A percentile compares a stretch with the other conserved stretches of the same genome.
These are phyloP conservation scores for Xanthostigma xanthostigma DNA, from an alignment of 2,888 invertebrate species.

Conservation along the genomic window DNA sequence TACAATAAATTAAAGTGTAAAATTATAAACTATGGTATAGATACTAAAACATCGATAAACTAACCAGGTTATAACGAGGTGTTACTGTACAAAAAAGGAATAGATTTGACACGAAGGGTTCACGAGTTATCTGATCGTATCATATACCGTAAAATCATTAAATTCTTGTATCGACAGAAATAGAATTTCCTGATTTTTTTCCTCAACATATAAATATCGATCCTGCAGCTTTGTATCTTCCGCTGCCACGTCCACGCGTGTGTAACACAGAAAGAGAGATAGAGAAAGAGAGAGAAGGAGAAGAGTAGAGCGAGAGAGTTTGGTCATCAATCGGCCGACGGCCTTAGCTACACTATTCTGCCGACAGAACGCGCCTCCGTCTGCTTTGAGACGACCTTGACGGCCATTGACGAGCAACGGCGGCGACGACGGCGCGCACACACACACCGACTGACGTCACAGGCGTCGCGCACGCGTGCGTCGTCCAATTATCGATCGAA, in stretches of 20 bases:
- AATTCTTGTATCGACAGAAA: too few species aligned
- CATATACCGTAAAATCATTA: too few species aligned
- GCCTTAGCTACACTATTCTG: too few species aligned
- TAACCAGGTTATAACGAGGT: too few species aligned
- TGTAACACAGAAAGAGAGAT: slow-evolving; percentile 2
- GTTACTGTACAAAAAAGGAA: too few species aligned
- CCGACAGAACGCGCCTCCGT: background rate
- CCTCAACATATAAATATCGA: slow-evolving; percentile 3
- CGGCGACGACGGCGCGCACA: slow-evolving; percentile 5
- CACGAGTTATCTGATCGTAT: slow-evolving; percentile 1
- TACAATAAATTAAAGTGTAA: too few species aligned
- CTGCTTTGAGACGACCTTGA: slow-evolving; percentile 3
- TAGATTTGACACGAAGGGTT: background rate
- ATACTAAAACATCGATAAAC: too few species aligned
- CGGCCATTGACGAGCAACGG: slow-evolving; percentile 1
- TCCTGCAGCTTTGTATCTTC: background rate
- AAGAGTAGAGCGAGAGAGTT: background rate
- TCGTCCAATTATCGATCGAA: too few species aligned
- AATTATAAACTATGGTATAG: too few species aligned
- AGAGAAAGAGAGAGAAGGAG: slow-evolving; percentile 9
- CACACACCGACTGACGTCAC: slow-evolving; percentile 1
- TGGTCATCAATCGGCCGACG: slow-evolving; percentile 1
- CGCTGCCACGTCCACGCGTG: background rate
- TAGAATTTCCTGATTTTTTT: background rate
- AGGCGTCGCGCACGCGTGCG: background rate